Evolutionary conservation across 2,888 invertebrate genomes (phyloP), one percentile per base, ranked within the genome.

Genomic region (Itoplectis maculator): DNA sequence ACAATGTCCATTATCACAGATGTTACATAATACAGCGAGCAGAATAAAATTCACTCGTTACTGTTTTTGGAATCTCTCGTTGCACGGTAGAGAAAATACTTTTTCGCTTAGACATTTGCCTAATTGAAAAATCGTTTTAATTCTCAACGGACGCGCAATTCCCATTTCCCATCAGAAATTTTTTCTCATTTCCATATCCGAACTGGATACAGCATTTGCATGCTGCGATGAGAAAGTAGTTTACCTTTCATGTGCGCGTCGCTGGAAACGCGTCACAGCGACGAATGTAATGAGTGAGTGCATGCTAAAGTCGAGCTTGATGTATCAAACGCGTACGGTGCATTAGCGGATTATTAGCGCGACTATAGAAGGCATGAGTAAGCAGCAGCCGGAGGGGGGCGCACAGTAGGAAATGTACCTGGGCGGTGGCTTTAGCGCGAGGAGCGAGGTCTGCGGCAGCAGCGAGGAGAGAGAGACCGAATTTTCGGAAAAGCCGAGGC

Each of bases 261-360:
- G 40, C 65, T 51, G 2, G 18, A 4, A 37, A 23, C 15, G 29
- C 29, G 59, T 75, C 11, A 61, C 72, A 35, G 66, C 11, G 20
- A 35, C 18, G 40, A 74, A 70, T 40, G 40, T 49, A 37, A 81
- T 77, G 45, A 63, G 18, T 42, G 51, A 63, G 23, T 63, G 37
- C 45, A 69, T 73, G 63, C 2, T 63, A 40, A 51, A 54, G 54
- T 51, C 68, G 40, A 61, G 40, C 40, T 49, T 77, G 49, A 74
- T 63, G 51, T 49, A 51, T 37, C 61, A 65, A 5, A 47, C 49
- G 15, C 18, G 20, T 13, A 54, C 18, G 15, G 66, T 75, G 49
- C 82, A 79, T 82, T 82, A 75, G 72, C 51, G 66, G 75, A 82
- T 79, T 75, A 82, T 75, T 72, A 75, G 59, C 20, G 42, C 23